Evolutionary conservation across 2,113 vertebrate species (phyloP), one percentile per base, ranked within the genome.

Genomic region (Microtus montanus): DNA sequence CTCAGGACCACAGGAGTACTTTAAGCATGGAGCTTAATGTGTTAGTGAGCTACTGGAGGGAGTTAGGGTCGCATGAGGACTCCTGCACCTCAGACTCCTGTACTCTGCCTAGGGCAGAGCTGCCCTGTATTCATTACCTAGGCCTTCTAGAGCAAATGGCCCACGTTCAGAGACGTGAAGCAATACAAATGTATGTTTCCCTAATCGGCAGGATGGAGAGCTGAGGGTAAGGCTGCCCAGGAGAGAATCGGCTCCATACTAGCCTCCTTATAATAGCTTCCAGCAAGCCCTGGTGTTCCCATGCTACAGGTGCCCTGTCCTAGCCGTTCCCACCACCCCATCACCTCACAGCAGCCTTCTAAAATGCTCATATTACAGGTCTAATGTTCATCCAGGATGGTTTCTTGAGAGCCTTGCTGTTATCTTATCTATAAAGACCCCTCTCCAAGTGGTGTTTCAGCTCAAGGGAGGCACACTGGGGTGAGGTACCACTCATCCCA

Each of bases 121-220:
- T 8, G 41, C 6, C 0, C 24, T n/a, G 13, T 2, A 0, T 4
- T 14, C 5, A 9, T 24, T 19, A 63, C 33, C 68, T 2, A 2
- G 28, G 61, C 33, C 54, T 38, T 3, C 0, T 2, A 1, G 8
- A 17, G 58, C 44, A 28, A 52, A 14, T 5, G 0, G 9, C 11
- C 14, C 83, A 12, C 15, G 54, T 20, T 26, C 6, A 12, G 41
- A 4, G 30, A 38, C 6, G 54, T 17, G 35, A 9, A 28, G 7
- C 73, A 28, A 47, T 38, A 6, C 17, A 9, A 4, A 15, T 0
- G 1, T 0, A 2, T 33, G 10, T 4, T 52, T 17, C 33, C 71
- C 41, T n/a, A 7, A 4, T 47, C 82, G 19, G 22, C 41, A 35
- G 24, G 12, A 66, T 19, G 7, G 30, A 64, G 11, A 35, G 3